These are phyloP conservation scores for Sinhomidia bicolor DNA, from an alignment of 2,888 invertebrate species.

Conservation along the genomic window DNA sequence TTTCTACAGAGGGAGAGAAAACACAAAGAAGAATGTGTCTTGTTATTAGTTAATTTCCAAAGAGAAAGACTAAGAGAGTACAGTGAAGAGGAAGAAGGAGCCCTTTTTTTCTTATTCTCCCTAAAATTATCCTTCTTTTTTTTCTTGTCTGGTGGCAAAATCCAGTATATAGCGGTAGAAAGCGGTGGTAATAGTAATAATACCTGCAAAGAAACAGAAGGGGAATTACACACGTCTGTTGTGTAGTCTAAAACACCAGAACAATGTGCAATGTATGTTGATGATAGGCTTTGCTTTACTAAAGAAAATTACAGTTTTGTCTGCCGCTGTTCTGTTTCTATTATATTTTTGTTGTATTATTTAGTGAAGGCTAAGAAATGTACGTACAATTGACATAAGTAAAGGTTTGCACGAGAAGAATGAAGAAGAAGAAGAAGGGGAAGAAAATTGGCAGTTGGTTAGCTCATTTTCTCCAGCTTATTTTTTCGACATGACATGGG, in stretches of 20 bases:
- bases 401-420: constrained; percentile 20
- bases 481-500: constrained; percentile 56
- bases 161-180: background rate
- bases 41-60: constrained; percentile 71
- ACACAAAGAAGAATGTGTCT: constrained; percentile 53
- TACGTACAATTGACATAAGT: constrained; percentile 41
- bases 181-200: constrained; percentile 40
- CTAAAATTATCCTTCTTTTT: constrained; percentile 65
- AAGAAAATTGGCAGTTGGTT: constrained; percentile 75
- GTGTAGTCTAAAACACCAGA: background rate
- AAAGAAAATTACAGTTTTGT: constrained; percentile 72
- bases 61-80: no score
- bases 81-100: constrained; percentile 30
- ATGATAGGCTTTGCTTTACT: constrained; percentile 62
- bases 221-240: constrained; percentile 14
- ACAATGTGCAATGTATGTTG: constrained; percentile 48
- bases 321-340: constrained; percentile 23
- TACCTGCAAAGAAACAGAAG: constrained; percentile 56
- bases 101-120: constrained; percentile 49
- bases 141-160: constrained; percentile 43
- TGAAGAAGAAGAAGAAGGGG: constrained; percentile 52
- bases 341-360: constrained; percentile 14
- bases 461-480: constrained; percentile 72
- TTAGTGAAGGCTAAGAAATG: background rate
- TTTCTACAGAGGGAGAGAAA: background rate